phyloP scores from a whole-genome alignment of 2,888 invertebrate species.

The Ochropacha duplaris region DNA sequence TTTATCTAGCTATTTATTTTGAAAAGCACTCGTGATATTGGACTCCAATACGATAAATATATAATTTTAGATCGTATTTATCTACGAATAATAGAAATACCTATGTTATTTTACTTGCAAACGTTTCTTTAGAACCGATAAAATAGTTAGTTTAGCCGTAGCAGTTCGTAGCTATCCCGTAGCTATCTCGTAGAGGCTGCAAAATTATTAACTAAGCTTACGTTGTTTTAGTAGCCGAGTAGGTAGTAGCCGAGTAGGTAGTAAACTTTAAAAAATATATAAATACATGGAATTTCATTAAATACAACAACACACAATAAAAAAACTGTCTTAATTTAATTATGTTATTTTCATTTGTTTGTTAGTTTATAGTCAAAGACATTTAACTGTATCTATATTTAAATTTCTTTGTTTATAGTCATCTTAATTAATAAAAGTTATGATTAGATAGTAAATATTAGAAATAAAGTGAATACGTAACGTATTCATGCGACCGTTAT shows the following conservation, averaged over 20 bases:
- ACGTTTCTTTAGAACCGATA: not conserved
- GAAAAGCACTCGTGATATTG: not conserved
- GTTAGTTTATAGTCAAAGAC: too few relatives aligned
- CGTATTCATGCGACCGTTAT: too few relatives aligned
- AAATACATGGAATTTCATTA: too few relatives aligned
- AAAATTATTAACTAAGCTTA: not conserved
- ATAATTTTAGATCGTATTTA: not conserved
- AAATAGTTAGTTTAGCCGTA: not conserved
- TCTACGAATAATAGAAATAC: not conserved
- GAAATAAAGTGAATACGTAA: too few relatives aligned
- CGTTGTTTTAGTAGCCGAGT: not conserved
- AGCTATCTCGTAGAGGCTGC: not conserved
- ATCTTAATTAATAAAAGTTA: too few relatives aligned
- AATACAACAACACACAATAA: not conserved
- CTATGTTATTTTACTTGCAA: not conserved
- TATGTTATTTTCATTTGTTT: too few relatives aligned
- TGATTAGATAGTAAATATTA: too few relatives aligned
- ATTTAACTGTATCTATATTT: too few relatives aligned
- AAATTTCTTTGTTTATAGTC: too few relatives aligned
- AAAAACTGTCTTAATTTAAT: too few relatives aligned
- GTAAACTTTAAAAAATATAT: too few relatives aligned
- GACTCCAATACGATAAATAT: not conserved
- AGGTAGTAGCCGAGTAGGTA: too few relatives aligned
- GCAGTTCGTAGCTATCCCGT: not conserved
- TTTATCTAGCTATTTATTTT: slow-evolving; percentile 6